Evolutionary conservation across 2,797 vertebrate genomes (phyloP).

Genomic region (Apogon hyalosoma): DNA sequence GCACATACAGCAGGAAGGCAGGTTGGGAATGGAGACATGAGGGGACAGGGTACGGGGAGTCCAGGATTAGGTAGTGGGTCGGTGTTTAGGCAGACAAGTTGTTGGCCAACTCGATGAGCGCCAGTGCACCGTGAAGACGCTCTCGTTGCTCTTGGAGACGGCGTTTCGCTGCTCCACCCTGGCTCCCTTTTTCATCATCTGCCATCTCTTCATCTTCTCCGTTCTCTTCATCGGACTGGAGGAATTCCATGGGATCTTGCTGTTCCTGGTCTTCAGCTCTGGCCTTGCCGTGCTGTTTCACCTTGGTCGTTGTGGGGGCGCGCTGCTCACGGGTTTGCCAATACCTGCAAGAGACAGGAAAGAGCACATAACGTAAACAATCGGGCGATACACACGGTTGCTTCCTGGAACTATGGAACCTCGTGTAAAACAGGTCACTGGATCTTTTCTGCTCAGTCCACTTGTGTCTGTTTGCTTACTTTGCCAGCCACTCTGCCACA

Average conservation of each 20-base stretch:
- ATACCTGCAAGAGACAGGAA: slow-evolving; percentile 82
- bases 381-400: background rate
- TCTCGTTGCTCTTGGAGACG: slow-evolving; percentile 95
- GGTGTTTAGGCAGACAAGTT: slow-evolving; percentile 87
- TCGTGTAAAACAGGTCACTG: background rate
- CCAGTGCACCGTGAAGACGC: slow-evolving; percentile 94
- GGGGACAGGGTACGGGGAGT: slow-evolving; percentile 4
- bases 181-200: slow-evolving; percentile 86
- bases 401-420: background rate
- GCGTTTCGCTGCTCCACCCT: slow-evolving; percentile 84
- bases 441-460: background rate
- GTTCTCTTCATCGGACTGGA: slow-evolving; percentile 91
- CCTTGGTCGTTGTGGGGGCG: slow-evolving; percentile 86
- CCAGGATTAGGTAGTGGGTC: slow-evolving; percentile 51
- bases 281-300: slow-evolving; percentile 85
- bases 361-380: background rate
- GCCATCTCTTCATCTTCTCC: slow-evolving; percentile 87
- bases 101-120: slow-evolving; percentile 98
- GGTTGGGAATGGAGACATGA: slow-evolving; percentile 45
- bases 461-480: slow-evolving; percentile 83
- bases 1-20: slow-evolving; percentile 72
- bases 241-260: slow-evolving; percentile 94
- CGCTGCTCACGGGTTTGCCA: slow-evolving; percentile 96
- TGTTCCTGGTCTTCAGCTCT: slow-evolving; percentile 94
- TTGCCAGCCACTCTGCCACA: slow-evolving; percentile 95